Conservation (phyloP, 1,140 invertebrate genomes). For the Drosophila gunungcola region DNA sequence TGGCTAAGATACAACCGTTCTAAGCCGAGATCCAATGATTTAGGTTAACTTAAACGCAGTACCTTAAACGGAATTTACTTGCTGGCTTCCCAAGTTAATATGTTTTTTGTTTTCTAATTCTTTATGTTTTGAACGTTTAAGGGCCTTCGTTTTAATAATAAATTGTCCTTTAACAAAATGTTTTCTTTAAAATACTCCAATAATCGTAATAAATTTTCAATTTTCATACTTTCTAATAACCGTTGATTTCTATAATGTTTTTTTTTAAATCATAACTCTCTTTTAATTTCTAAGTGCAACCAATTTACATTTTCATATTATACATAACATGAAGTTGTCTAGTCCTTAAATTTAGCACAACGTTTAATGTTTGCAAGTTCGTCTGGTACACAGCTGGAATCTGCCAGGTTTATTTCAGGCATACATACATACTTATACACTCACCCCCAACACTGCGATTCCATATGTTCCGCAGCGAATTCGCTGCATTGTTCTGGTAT, state of each 20-base stretch:
- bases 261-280: not conserved
- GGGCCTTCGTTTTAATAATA: no score
- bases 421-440: slow-evolving; percentile 40
- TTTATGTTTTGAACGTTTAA: not conserved
- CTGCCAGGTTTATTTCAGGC: not conserved
- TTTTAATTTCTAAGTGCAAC: no score
- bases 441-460: slow-evolving; percentile 84
- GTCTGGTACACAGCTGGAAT: not conserved
- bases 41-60: not conserved
- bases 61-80: not conserved
- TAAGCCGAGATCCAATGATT: slow-evolving; percentile 8
- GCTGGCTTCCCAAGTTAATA: no score
- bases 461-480: slow-evolving; percentile 84
- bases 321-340: not conserved
- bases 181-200: no score
- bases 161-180: no score
- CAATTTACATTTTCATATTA: no score
- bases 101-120: no score
- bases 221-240: no score
- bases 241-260: not conserved
- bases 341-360: not conserved
- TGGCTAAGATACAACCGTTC: slow-evolving; percentile 23
- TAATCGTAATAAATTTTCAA: no score
- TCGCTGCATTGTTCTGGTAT: slow-evolving; percentile 83
- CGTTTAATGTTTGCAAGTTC: not conserved